These are phyloP conservation scores for Strigops habroptila DNA, from an alignment of 2,113 vertebrate genomes.

Conservation along the genomic window DNA sequence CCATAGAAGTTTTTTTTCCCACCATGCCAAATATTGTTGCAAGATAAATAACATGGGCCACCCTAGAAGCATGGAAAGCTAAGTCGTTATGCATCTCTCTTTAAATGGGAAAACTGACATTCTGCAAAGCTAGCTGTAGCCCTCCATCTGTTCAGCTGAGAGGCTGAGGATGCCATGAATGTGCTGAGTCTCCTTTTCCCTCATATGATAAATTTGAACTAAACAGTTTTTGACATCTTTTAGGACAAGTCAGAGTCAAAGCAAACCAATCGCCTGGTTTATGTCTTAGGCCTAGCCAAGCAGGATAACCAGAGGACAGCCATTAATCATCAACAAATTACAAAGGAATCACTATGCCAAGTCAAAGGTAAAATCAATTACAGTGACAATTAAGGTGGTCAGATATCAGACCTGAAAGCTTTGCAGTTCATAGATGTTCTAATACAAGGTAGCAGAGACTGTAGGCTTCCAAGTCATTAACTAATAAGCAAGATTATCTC, in stretches of 20 bases:
- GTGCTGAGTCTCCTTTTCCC: not conserved
- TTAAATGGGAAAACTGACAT: not conserved
- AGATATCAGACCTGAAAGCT: conserved; percentile 40
- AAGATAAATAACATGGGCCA: not conserved
- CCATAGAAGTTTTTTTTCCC: not conserved
- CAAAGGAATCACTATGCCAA: conserved; percentile 50
- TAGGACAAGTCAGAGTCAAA: conserved; percentile 34
- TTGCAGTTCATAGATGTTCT: conserved; percentile 16
- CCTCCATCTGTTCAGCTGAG: not conserved
- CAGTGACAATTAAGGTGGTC: conserved; percentile 55
- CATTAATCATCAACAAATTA: conserved; percentile 69
- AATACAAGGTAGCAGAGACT: not conserved
- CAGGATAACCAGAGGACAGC: conserved; percentile 44
- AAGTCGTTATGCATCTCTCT: not conserved
- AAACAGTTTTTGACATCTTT: conserved; percentile 24
- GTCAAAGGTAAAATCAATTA: conserved; percentile 74
- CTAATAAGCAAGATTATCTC: not conserved
- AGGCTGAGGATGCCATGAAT: not conserved
- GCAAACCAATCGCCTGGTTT: conserved; percentile 4
- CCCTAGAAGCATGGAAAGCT: not conserved
- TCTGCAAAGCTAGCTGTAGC: not conserved
- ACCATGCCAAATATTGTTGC: not conserved
- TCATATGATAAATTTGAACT: not conserved
- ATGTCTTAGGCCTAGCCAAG: not conserved
- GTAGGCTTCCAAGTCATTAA: not conserved